phyloP scores from a whole-genome alignment of 2,113 vertebrate species.

The Bothrops jararaca region DNA sequence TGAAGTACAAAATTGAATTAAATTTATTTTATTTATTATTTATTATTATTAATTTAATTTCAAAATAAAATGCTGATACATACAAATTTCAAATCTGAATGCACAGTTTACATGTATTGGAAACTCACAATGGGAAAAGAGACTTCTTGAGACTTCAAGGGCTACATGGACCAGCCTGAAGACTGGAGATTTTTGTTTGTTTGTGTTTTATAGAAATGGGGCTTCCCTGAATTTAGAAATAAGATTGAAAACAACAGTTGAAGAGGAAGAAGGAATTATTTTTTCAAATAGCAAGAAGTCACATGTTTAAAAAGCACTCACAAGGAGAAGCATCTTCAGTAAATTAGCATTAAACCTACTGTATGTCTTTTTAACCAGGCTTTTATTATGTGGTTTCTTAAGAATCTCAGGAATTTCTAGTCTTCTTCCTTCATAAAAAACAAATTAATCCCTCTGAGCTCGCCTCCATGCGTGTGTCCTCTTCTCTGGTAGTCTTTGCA shows the following conservation, averaged over 20 bases:
- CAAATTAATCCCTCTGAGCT: conserved; percentile 43
- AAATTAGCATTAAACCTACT: not conserved
- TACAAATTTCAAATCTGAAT: not conserved
- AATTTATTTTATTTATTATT: too few relatives aligned
- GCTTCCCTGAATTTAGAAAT: not conserved
- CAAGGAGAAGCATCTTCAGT: not conserved
- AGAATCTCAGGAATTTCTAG: too few relatives aligned
- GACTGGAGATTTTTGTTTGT: not conserved
- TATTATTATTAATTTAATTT: too few relatives aligned
- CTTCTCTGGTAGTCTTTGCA: conserved; percentile 39
- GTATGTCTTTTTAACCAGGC: conserved; percentile 31
- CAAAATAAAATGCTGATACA: not conserved
- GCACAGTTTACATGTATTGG: not conserved
- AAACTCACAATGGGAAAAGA: not conserved
- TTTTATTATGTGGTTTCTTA: too few relatives aligned
- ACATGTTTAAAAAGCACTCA: not conserved
- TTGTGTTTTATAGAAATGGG: not conserved
- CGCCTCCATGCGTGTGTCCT: conserved; percentile 49
- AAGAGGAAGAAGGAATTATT: not conserved
- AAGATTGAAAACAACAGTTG: not conserved
- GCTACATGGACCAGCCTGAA: not conserved
- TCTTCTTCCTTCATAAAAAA: conserved; percentile 16
- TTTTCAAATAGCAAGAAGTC: not conserved
- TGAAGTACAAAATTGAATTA: not conserved
- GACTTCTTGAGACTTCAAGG: not conserved